phyloP scores from a whole-genome alignment of 2,797 vertebrate species.

The Pseudochaenichthys georgianus region DNA sequence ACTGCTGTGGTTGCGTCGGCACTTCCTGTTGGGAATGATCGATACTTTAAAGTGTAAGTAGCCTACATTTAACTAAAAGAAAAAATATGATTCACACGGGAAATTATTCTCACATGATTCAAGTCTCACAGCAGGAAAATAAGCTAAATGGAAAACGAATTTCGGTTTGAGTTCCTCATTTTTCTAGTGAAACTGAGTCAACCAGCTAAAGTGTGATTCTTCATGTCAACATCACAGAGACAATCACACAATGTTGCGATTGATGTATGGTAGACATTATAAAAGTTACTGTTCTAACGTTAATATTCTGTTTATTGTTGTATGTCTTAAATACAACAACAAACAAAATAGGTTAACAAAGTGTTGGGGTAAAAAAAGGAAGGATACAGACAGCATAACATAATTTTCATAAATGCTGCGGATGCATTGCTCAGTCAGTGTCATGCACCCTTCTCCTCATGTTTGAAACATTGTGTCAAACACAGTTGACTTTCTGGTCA shows the following conservation, averaged over 20 bases:
- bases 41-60: constrained; percentile 18
- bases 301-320: background rate
- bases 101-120: background rate
- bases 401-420: background rate
- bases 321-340: background rate
- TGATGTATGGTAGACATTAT: background rate
- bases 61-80: background rate
- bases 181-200: background rate
- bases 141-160: background rate
- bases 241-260: background rate
- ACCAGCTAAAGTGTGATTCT: background rate
- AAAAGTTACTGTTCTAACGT: background rate
- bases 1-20: background rate
- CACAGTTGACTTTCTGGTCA: no score
- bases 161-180: background rate
- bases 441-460: no score
- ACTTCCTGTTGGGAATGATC: constrained; percentile 20
- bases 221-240: constrained; percentile 10
- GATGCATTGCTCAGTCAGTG: no score
- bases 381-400: background rate
- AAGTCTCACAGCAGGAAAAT: background rate
- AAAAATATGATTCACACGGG: background rate
- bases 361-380: background rate
- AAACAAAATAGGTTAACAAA: background rate
- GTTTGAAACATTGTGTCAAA: no score